These are phyloP conservation scores for Xiphorhynchus elegans DNA, from an alignment of 2,113 vertebrate genomes.

Conservation along the genomic window DNA sequence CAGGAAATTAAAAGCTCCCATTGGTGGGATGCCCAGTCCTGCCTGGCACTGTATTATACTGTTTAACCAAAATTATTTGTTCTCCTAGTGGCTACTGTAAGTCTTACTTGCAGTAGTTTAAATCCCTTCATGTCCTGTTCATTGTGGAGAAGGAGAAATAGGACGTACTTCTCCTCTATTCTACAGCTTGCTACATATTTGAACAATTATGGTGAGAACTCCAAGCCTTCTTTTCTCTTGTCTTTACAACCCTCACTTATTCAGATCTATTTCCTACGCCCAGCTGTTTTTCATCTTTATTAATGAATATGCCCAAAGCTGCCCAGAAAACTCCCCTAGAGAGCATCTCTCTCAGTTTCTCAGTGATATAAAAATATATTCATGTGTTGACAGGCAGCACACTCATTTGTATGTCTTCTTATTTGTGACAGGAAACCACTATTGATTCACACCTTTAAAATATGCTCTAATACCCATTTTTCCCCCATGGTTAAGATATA, in stretches of 20 bases:
- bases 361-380: not conserved
- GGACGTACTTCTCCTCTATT: not conserved
- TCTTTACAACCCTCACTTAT: not conserved
- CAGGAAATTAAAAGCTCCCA: not conserved
- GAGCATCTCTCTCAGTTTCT: not conserved
- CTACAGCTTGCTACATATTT: not conserved
- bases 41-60: not conserved
- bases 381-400: not conserved
- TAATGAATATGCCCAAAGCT: not conserved
- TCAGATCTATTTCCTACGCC: not conserved
- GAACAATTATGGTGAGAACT: not conserved
- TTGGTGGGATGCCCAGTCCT: not conserved
- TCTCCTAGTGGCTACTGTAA: not conserved
- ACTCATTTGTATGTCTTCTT: not conserved
- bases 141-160: not conserved
- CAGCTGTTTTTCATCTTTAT: not conserved
- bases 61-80: not conserved
- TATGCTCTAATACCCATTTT: not conserved
- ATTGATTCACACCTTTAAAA: not conserved
- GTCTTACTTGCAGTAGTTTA: not conserved
- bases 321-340: not conserved
- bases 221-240: not conserved
- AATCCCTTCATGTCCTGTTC: not conserved
- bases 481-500: not conserved
- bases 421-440: not conserved